These are phyloP conservation scores for Chelonia mydas DNA, from an alignment of 2,797 vertebrate genomes.

Conservation along the genomic window DNA sequence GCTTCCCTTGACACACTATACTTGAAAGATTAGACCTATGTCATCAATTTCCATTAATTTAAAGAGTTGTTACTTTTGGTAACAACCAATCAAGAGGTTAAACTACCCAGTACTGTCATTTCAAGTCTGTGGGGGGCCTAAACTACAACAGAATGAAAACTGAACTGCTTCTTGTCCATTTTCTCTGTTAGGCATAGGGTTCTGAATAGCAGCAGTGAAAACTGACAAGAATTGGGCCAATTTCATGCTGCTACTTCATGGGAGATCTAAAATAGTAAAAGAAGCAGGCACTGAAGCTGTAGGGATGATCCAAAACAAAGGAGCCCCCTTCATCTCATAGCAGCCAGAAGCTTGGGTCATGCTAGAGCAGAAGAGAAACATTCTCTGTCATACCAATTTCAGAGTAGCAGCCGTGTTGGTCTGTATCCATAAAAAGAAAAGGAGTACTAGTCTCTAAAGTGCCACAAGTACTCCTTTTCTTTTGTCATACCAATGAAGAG, in stretches of 20 bases:
- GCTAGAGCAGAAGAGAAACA: not conserved
- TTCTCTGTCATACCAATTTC: not conserved
- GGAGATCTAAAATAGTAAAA: not conserved
- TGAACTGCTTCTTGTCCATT: not conserved
- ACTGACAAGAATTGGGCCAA: rapidly evolving
- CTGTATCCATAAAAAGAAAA: no score
- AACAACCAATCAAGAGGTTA: not conserved
- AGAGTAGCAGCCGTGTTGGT: no score
- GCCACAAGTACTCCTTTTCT: no score
- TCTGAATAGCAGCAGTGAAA: not conserved
- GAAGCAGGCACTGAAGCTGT: not conserved
- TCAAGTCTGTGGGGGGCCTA: not conserved
- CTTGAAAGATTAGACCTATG: not conserved
- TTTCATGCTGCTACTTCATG: not conserved
- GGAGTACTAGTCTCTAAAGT: no score
- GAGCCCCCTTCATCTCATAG: not conserved
- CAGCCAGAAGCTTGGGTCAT: not conserved
- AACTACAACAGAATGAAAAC: not conserved
- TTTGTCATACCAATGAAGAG: rapidly evolving
- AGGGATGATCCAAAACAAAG: not conserved
- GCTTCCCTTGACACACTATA: conserved; percentile 13
- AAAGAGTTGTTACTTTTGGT: not conserved
- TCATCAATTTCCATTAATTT: not conserved
- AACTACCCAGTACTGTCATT: rapidly evolving
- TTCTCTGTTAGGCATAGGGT: not conserved